A percentile compares a stretch with the other conserved stretches of the same genome.
Evolutionary conservation across 2,113 vertebrate genomes (phyloP).

Genomic region (Salminus brasiliensis): DNA sequence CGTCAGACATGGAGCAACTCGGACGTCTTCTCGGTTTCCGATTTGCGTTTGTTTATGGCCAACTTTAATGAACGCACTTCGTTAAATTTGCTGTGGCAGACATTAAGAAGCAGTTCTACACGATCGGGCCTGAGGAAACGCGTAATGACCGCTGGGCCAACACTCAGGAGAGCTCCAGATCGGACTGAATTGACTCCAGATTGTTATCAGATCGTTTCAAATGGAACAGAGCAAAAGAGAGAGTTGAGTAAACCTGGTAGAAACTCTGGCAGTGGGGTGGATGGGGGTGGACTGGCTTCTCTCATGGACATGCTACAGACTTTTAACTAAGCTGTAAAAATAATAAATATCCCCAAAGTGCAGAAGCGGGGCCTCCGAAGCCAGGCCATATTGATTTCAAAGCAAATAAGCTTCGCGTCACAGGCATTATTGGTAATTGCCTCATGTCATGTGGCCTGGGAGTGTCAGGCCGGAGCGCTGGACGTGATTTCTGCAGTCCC

Average conservation of each 20-base stretch:
- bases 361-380: conserved; percentile 79
- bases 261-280: neutral
- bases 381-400: conserved; percentile 85
- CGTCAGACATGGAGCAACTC: too few species aligned
- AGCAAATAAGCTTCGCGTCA: conserved; percentile 82
- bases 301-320: conserved; percentile 83
- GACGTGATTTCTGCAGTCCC: neutral
- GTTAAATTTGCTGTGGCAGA: neutral
- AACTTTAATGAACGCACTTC: too few species aligned
- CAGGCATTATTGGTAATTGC: conserved; percentile 84
- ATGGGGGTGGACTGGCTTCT: conserved; percentile 73
- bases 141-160: neutral
- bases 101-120: neutral
- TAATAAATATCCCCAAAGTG: conserved; percentile 85
- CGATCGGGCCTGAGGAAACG: neutral
- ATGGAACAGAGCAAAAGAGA: neutral
- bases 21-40: too few species aligned
- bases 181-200: neutral
- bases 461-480: neutral
- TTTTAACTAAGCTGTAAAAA: conserved; percentile 87
- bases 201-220: conserved; percentile 11
- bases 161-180: conserved; percentile 13
- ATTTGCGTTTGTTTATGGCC: too few species aligned
- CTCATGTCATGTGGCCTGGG: conserved; percentile 79
- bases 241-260: neutral